These are phyloP conservation scores for Coryphaenoides rupestris DNA, from an alignment of 2,113 vertebrate species.

Conservation along the genomic window DNA sequence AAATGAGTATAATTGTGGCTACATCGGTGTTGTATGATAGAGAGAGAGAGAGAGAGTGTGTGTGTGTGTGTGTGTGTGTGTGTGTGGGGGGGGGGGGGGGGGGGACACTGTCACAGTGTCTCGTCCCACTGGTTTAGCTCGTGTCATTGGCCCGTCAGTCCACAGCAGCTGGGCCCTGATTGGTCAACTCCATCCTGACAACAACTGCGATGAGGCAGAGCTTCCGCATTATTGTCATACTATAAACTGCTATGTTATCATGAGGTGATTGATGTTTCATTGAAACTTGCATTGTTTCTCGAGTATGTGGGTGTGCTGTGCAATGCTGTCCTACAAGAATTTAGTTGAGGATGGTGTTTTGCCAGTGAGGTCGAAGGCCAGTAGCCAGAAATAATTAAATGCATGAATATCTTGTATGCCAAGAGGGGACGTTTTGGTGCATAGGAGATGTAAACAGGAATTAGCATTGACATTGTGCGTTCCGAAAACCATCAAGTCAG, in stretches of 20 bases:
- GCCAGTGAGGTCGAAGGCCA: too few species aligned
- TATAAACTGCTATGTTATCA: background rate
- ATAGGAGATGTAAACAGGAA: too few species aligned
- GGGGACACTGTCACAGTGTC: slow-evolving; percentile 29
- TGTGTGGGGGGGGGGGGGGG: slow-evolving; percentile 8
- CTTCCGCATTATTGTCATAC: slow-evolving; percentile 10
- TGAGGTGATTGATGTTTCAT: too few species aligned
- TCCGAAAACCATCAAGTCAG: background rate
- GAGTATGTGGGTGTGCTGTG: too few species aligned
- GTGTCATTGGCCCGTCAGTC: slow-evolving; percentile 52
- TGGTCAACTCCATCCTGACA: slow-evolving; percentile 34
- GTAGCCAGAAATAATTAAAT: too few species aligned
- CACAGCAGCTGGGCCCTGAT: slow-evolving; percentile 52
- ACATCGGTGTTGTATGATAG: too few species aligned
- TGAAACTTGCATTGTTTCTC: too few species aligned
- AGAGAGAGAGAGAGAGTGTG: background rate
- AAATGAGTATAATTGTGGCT: too few species aligned
- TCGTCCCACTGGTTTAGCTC: slow-evolving; percentile 32
- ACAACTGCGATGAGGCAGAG: slow-evolving; percentile 20
- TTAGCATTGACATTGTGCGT: background rate
- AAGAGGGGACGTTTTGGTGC: too few species aligned
- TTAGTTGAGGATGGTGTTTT: too few species aligned
- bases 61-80: slow-evolving; percentile 19
- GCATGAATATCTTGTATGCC: too few species aligned
- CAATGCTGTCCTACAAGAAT: too few species aligned